Evolutionary conservation across 2,888 invertebrate genomes (phyloP), one percentile per base, ranked within the genome.

Genomic region (Crematogaster levior): DNA sequence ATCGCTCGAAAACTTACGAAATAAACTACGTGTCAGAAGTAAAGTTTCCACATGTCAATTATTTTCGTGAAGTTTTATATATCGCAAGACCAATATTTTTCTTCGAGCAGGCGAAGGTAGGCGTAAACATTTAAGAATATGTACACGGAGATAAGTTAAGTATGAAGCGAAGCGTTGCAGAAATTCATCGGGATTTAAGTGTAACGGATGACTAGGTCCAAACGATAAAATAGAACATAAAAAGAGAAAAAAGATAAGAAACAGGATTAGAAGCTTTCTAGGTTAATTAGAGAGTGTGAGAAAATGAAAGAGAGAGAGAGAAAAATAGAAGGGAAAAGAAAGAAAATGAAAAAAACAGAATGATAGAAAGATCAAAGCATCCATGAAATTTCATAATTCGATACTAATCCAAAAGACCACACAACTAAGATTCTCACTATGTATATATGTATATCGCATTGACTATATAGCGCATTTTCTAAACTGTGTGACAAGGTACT

Each of bases 351-450:
- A 87, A 40, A 81, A 46, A 77, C 24, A 89, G 65, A 87, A 61
- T 84, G 73, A 81, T 37, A 84, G 85, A 87, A 66, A 86, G 84
- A 88, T 81, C 89, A 87, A 91, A 90, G 94, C 94, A 94, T 94
- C 92, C 94, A 94, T 94, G 94, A 94, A 94, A 94, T 94, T 94
- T 94, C 94, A 94, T 94, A 94, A 94, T 94, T 94, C 93, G 91
- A 93, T 92, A 93, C 94, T 94, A 94, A 93, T 93, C 91, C 84
- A 93, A 93, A 93, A 93, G 91, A 94, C 93, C 94, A 94, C 94
- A 94, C 94, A 94, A 94, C 94, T 94, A 94, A 93, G 90, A 92
- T 88, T 93, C 90, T 86, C 90, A 93, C 93, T 94, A 94, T 93
- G 85, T 93, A 93, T 93, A 91, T 92, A 90, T 92, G 92, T 93